phyloP scores from a whole-genome alignment of 1,140 invertebrate genomes.

The Mycetomoellerius zeteki region DNA sequence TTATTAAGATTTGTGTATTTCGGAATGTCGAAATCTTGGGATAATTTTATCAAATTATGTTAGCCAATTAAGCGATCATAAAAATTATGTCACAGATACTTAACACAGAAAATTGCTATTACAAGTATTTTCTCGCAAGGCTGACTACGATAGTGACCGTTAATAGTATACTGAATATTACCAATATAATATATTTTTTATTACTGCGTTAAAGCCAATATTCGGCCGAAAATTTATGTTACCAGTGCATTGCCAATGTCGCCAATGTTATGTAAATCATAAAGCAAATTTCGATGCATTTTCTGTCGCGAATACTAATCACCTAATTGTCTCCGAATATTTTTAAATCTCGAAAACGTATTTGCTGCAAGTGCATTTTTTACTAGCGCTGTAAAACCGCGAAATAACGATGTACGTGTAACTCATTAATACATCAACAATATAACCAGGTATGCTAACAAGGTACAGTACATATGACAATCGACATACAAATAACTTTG shows the following conservation, averaged over 20 bases:
- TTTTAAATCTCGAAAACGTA: conserved; percentile 20
- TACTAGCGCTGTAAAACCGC: not conserved
- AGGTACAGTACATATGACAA: not conserved
- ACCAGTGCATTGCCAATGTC: too few relatives aligned
- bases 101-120: conserved; percentile 24
- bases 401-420: not conserved
- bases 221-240: conserved; percentile 27
- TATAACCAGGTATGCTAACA: not conserved
- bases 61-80: not conserved
- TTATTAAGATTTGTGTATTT: not conserved
- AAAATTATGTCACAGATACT: not conserved
- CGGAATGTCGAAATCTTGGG: not conserved
- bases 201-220: not conserved
- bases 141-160: not conserved
- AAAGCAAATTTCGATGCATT: conserved; percentile 44
- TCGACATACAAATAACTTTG: conserved; percentile 35
- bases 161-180: conserved; percentile 26
- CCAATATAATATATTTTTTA: conserved; percentile 31
- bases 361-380: not conserved
- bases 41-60: conserved; percentile 26
- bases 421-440: too few relatives aligned
- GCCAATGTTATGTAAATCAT: conserved; percentile 28
- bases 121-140: not conserved
- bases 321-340: conserved; percentile 41
- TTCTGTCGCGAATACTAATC: conserved; percentile 34